phyloP scores from a whole-genome alignment of 2,113 vertebrate genomes.

The Leptocoma aspasia region DNA sequence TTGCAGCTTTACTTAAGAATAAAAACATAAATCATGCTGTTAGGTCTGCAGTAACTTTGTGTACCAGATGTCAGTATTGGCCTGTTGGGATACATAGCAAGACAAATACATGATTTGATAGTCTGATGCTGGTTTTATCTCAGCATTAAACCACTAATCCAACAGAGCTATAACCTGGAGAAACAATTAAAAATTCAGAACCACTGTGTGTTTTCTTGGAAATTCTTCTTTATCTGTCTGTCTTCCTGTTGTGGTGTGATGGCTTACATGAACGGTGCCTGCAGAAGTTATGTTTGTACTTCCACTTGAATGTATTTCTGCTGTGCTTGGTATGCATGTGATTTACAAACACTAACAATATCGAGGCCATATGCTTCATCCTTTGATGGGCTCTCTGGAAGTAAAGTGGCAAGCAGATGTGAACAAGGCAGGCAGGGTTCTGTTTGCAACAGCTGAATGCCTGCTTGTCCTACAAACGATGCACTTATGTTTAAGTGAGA shows the following conservation, averaged over 20 bases:
- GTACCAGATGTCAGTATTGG: conserved; percentile 7
- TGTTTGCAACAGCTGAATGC: conserved; percentile 25
- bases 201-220: background rate
- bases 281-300: background rate
- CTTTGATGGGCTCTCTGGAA: conserved; percentile 9
- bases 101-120: background rate
- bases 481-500: conserved; percentile 15
- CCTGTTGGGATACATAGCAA: background rate
- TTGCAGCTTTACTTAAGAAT: background rate
- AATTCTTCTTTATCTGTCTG: background rate
- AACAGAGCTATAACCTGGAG: background rate
- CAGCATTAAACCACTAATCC: background rate
- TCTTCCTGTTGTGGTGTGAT: background rate
- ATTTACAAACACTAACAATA: background rate
- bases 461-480: conserved; percentile 1
- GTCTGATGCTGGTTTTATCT: conserved; percentile 1
- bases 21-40: background rate
- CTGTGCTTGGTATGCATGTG: background rate
- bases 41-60: background rate
- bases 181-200: background rate
- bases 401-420: conserved; percentile 37
- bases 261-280: background rate
- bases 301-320: background rate
- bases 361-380: background rate
- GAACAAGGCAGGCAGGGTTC: background rate